A percentile compares a stretch with the other conserved stretches of the same genome.
These are phyloP conservation scores for Limnephilus lunatus DNA, from an alignment of 2,888 invertebrate genomes.

Conservation along the genomic window DNA sequence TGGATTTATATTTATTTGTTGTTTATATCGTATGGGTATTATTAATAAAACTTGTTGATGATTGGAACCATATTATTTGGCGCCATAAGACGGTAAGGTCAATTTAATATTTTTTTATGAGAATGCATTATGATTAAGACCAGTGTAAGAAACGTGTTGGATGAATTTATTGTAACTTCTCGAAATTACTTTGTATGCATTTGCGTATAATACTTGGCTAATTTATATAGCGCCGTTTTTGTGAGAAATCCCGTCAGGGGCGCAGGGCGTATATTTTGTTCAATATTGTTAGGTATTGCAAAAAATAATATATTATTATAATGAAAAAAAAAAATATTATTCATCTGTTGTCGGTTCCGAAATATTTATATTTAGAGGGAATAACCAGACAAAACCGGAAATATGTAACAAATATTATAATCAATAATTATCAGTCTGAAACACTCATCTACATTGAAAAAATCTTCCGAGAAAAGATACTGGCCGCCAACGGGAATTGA, in stretches of 20 bases:
- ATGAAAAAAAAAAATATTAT: too few relatives aligned
- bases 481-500: too few relatives aligned
- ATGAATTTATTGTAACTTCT: background rate
- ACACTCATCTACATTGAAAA: too few relatives aligned
- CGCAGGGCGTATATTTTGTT: too few relatives aligned
- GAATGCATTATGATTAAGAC: background rate
- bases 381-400: too few relatives aligned
- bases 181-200: background rate
- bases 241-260: too few relatives aligned
- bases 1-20: background rate
- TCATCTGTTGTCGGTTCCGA: background rate
- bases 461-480: too few relatives aligned
- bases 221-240: too few relatives aligned
- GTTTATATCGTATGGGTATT: background rate
- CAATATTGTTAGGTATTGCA: background rate
- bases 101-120: background rate
- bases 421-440: too few relatives aligned
- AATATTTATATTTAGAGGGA: too few relatives aligned
- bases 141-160: background rate
- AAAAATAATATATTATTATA: background rate
- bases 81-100: background rate
- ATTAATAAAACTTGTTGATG: background rate
- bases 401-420: too few relatives aligned
- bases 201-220: background rate
- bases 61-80: background rate